Evolutionary conservation across 2,888 invertebrate species (phyloP).

Genomic region (Chorisops tibialis): DNA sequence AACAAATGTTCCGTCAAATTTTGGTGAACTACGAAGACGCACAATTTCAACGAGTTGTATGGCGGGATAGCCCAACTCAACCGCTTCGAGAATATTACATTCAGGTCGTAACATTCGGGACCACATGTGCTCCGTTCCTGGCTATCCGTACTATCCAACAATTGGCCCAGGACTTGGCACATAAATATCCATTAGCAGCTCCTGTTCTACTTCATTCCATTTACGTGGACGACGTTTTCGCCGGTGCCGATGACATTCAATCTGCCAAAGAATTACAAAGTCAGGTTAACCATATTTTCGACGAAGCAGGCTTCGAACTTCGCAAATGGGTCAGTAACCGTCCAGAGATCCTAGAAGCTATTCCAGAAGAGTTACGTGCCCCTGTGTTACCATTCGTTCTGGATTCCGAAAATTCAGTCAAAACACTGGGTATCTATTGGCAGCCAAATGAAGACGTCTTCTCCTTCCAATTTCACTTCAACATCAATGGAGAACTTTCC

Average conservation of each 20-base stretch:
- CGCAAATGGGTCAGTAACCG: conserved; percentile 10
- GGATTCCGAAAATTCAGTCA: not conserved
- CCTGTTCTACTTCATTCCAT: not conserved
- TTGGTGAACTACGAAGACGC: no score
- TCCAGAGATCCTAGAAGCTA: not conserved
- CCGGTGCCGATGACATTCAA: not conserved
- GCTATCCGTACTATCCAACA: conserved; percentile 1
- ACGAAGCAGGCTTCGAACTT: conserved; percentile 3
- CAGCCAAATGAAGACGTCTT: no score
- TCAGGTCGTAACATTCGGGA: not conserved
- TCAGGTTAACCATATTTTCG: no score
- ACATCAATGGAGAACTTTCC: no score
- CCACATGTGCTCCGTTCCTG: not conserved
- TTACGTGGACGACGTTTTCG: not conserved
- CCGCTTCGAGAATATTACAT: not conserved
- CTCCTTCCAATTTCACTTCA: no score
- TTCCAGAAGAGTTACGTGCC: not conserved
- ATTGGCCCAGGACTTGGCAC: not conserved
- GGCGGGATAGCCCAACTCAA: not conserved
- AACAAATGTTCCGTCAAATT: no score
- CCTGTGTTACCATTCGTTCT: not conserved
- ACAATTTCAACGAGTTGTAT: not conserved
- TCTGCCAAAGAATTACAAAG: no score
- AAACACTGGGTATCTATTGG: no score
- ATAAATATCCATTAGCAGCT: not conserved